phyloP scores from a whole-genome alignment of 2,888 invertebrate genomes.

The Mesorhabditis belari region DNA sequence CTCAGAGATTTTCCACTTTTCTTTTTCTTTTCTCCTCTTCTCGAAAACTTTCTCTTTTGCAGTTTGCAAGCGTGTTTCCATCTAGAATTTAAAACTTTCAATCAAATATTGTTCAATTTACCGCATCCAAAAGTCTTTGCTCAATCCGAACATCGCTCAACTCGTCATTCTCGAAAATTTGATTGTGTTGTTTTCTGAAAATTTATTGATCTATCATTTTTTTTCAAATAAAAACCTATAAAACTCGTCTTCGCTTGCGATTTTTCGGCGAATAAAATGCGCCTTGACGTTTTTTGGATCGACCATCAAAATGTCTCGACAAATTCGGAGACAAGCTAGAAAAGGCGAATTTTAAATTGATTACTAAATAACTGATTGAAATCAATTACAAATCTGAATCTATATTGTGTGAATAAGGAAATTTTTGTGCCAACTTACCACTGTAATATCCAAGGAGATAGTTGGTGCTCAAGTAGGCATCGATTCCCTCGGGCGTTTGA shows the following conservation, averaged over 20 bases:
- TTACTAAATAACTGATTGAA: slow-evolving; percentile 4
- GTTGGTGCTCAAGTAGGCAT: not conserved
- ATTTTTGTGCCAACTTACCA: slow-evolving; percentile 3
- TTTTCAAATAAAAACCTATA: slow-evolving; percentile 9
- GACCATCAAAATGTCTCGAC: slow-evolving; percentile 3
- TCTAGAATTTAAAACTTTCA: not conserved
- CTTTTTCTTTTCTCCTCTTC: not conserved
- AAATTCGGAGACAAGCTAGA: slow-evolving; percentile 9
- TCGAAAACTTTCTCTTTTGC: slow-evolving; percentile 1
- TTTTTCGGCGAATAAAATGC: slow-evolving; percentile 17
- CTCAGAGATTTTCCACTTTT: no score
- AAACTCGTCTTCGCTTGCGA: slow-evolving; percentile 14
- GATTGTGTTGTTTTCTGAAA: slow-evolving; percentile 13
- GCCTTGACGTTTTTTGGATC: slow-evolving; percentile 13
- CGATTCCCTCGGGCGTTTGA: slow-evolving; percentile 1
- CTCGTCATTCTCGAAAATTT: slow-evolving; percentile 22
- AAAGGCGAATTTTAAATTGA: slow-evolving; percentile 5
- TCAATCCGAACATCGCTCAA: slow-evolving; percentile 8
- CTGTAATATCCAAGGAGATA: slow-evolving; percentile 16
- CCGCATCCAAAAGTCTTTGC: not conserved
- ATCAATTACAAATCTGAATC: not conserved
- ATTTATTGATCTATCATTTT: no score
- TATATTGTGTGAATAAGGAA: not conserved
- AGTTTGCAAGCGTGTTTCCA: not conserved
- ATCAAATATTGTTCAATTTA: not conserved